A percentile compares a stretch with the other conserved stretches of the same genome.
Evolutionary conservation across 2,797 vertebrate species (phyloP).

Genomic region (Falco concolor): DNA sequence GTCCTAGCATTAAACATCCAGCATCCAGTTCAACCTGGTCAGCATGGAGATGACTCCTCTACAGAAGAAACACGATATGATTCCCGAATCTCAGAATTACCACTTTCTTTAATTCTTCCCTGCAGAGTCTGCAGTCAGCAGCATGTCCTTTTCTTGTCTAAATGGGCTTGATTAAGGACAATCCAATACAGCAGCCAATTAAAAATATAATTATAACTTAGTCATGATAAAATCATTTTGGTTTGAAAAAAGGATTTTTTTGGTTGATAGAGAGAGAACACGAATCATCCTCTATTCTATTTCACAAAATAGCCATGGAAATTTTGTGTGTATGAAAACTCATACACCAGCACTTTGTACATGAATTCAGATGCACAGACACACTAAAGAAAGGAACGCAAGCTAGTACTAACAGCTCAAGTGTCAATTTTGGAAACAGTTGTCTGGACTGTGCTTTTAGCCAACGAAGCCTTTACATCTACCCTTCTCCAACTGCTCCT

Average conservation of each 20-base stretch:
- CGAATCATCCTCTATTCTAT: not conserved
- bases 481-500: not conserved
- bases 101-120: not conserved
- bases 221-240: not conserved
- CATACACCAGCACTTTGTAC: not conserved
- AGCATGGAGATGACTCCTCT: not conserved
- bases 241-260: not conserved
- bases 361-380: not conserved
- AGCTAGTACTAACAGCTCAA: not conserved
- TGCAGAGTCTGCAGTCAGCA: not conserved
- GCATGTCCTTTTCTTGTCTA: not conserved
- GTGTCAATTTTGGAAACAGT: not conserved
- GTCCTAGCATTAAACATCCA: not conserved
- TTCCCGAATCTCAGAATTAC: not conserved
- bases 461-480: not conserved
- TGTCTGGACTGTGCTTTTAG: not conserved
- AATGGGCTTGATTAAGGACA: not conserved
- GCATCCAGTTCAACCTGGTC: not conserved
- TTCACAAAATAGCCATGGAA: not conserved
- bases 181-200: not conserved
- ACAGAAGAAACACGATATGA: fast-evolving
- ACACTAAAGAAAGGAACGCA: not conserved
- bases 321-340: not conserved
- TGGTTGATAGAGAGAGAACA: not conserved
- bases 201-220: not conserved